A percentile compares a stretch with the other conserved stretches of the same genome.
Conservation (phyloP, 2,888 invertebrate genomes). For the Schizaphis graminum region DNA sequence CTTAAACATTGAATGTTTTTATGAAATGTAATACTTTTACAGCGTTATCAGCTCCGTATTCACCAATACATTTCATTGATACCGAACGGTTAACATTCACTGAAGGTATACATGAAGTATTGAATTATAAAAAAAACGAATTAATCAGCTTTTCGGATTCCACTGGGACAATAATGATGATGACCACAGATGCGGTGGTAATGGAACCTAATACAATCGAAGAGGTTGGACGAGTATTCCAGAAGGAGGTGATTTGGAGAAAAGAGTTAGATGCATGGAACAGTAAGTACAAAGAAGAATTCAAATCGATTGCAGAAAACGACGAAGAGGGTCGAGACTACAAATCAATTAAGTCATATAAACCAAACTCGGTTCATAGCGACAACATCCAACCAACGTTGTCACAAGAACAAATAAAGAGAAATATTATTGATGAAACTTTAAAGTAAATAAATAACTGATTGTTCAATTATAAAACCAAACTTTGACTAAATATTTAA, state of each 20-base stretch:
- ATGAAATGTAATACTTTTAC: neutral
- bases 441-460: slow-evolving; percentile 20
- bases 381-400: neutral
- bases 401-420: neutral
- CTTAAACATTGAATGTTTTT: neutral
- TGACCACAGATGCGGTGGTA: neutral
- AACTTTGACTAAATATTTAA: neutral
- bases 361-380: neutral
- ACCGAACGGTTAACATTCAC: neutral
- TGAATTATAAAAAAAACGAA: slow-evolving; percentile 21
- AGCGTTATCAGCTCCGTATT: slow-evolving; percentile 32
- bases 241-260: slow-evolving; percentile 44
- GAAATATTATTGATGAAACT: slow-evolving; percentile 4
- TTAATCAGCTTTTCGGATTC: slow-evolving; percentile 48
- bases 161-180: slow-evolving; percentile 3
- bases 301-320: neutral
- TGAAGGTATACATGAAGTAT: neutral
- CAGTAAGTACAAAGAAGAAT: slow-evolving; percentile 14
- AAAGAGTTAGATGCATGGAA: slow-evolving; percentile 51
- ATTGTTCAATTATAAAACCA: neutral
- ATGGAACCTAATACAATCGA: neutral
- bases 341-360: neutral
- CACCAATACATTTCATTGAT: slow-evolving; percentile 19
- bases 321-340: neutral
- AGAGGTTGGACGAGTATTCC: slow-evolving; percentile 26